Percentiles rank a stretch among this genome's conserved stretches.
Conservation (phyloP, 2,888 invertebrate species). For the Lordiphosa fenestrarum region DNA sequence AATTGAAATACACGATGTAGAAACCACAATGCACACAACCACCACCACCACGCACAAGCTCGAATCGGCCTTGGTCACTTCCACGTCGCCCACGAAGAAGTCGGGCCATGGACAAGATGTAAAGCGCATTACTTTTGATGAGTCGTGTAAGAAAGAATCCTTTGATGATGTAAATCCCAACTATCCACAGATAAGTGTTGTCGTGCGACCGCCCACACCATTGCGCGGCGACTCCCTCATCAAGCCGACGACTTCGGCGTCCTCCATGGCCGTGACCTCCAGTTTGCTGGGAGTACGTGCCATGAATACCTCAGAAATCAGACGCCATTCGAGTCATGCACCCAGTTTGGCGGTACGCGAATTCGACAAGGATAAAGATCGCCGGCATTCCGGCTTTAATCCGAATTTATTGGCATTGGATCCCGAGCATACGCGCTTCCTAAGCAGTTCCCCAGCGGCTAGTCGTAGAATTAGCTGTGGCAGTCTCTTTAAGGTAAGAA, state of each 20-base stretch:
- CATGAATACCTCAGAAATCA: constrained; percentile 75
- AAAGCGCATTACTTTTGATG: constrained; percentile 81
- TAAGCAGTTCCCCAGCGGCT: constrained; percentile 90
- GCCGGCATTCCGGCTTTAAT: constrained; percentile 81
- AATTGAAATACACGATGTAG: constrained; percentile 70
- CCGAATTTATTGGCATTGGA: constrained; percentile 84
- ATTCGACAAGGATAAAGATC: constrained; percentile 80
- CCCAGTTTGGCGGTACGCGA: constrained; percentile 81
- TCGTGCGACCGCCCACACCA: constrained; percentile 89
- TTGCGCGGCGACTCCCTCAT: constrained; percentile 83
- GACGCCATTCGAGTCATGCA: constrained; percentile 80
- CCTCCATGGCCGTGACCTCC: constrained; percentile 33
- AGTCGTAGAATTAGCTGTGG: constrained; percentile 95
- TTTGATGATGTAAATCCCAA: constrained; percentile 80
- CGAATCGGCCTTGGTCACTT: constrained; percentile 59
- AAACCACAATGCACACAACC: constrained; percentile 38
- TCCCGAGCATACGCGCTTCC: constrained; percentile 84
- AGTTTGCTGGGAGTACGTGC: constrained; percentile 75
- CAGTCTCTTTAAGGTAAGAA: constrained; percentile 88
- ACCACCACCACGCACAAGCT: constrained; percentile 39
- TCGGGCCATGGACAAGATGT: constrained; percentile 78
- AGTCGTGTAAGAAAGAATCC: constrained; percentile 81
- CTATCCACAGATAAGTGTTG: constrained; percentile 86
- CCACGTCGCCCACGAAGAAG: constrained; percentile 74
- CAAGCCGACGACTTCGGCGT: constrained; percentile 80